Evolutionary conservation across 1,140 invertebrate genomes (phyloP).

Genomic region (Pogonognathellus flavescens): DNA sequence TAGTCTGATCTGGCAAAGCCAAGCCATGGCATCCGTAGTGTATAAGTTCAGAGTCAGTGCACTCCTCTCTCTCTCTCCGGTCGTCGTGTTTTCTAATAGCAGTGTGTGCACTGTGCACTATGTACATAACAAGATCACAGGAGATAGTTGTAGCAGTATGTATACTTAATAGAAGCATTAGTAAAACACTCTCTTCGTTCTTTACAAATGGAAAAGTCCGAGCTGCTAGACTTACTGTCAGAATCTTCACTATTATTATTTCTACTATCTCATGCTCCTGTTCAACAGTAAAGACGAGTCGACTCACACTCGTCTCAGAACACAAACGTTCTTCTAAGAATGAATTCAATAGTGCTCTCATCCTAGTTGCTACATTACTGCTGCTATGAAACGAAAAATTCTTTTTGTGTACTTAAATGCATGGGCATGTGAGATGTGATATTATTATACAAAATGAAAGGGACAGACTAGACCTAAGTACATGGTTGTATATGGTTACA

Average conservation of each 20-base stretch:
- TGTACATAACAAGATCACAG: background rate
- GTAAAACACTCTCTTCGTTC: constrained; percentile 7
- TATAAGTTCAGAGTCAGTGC: background rate
- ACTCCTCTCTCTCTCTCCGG: background rate
- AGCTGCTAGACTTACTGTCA: constrained; percentile 4
- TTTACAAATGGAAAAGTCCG: constrained; percentile 45
- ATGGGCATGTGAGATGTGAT: too few relatives aligned
- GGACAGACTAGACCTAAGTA: too few relatives aligned
- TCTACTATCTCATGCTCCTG: constrained; percentile 26
- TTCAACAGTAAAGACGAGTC: background rate
- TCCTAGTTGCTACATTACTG: too few relatives aligned
- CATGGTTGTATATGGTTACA: too few relatives aligned
- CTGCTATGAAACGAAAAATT: too few relatives aligned
- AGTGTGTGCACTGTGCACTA: background rate
- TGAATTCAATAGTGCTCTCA: too few relatives aligned
- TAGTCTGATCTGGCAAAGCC: too few relatives aligned
- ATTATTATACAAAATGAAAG: too few relatives aligned
- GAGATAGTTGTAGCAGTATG: background rate
- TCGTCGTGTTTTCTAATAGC: background rate
- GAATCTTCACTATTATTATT: background rate
- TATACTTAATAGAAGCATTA: constrained; percentile 37
- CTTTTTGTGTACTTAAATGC: too few relatives aligned
- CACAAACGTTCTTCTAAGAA: too few relatives aligned
- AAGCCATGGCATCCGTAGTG: background rate
- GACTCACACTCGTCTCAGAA: background rate